A percentile compares a stretch with the other conserved stretches of the same genome.
phyloP scores from a whole-genome alignment of 2,888 invertebrate genomes.

The Bedellia somnulentella region DNA sequence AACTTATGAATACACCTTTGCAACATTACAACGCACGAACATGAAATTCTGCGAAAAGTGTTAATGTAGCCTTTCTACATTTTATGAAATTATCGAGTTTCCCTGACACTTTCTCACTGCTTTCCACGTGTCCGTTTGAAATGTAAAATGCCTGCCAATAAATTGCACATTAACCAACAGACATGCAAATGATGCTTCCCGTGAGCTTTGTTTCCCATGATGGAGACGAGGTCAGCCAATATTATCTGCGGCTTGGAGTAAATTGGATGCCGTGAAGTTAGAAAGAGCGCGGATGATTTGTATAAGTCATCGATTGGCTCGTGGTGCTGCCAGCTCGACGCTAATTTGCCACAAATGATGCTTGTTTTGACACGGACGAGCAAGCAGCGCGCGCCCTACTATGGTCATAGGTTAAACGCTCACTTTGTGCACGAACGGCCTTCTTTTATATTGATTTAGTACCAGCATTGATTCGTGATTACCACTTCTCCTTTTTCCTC shows the following conservation, averaged over 20 bases:
- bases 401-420: slow-evolving; percentile 52
- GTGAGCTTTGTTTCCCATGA: slow-evolving; percentile 17
- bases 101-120: no score
- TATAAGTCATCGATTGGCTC: slow-evolving; percentile 30
- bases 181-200: slow-evolving; percentile 23
- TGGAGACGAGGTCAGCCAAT: slow-evolving; percentile 25
- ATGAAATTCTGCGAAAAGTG: no score
- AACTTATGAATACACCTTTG: no score
- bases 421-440: slow-evolving; percentile 52
- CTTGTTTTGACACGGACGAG: slow-evolving; percentile 43
- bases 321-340: slow-evolving; percentile 29
- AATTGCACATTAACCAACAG: slow-evolving; percentile 9
- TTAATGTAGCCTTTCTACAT: no score
- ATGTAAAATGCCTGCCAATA: slow-evolving; percentile 5
- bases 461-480: no score
- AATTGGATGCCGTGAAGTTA: slow-evolving; percentile 43
- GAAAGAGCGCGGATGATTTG: slow-evolving; percentile 35
- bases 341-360: slow-evolving; percentile 50
- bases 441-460: slow-evolving; percentile 48
- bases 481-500: no score
- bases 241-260: slow-evolving; percentile 35
- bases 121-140: no score
- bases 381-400: slow-evolving; percentile 30
- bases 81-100: no score
- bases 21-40: no score